Percentiles rank a stretch among this genome's conserved stretches.
Conservation (phyloP, 1,140 invertebrate genomes). For the Portunus trituberculatus region DNA sequence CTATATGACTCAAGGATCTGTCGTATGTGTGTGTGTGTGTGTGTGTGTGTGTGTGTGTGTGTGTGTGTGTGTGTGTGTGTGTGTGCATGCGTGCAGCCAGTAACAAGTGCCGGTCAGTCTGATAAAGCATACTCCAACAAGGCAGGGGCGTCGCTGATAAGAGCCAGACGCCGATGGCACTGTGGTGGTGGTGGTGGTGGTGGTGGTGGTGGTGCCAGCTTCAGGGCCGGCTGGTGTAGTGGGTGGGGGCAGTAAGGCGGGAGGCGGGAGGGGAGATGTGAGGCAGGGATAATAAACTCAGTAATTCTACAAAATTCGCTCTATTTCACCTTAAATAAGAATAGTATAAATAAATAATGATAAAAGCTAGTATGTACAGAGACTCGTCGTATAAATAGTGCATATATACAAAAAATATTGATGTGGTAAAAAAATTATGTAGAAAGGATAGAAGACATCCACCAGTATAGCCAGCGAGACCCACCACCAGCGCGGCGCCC, state of each 20-base stretch:
- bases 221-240: background rate
- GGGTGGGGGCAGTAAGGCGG: no score
- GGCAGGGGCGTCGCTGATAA: background rate
- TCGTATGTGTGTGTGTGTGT: background rate
- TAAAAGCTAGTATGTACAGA: constrained; percentile 69
- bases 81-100: background rate
- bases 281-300: background rate
- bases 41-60: constrained; percentile 48
- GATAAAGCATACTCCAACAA: background rate
- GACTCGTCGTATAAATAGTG: constrained; percentile 61
- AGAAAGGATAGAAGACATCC: constrained; percentile 17
- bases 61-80: constrained; percentile 7
- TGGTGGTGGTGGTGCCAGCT: background rate
- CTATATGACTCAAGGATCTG: no score
- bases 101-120: background rate
- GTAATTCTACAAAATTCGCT: constrained; percentile 54
- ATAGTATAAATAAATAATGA: constrained; percentile 72
- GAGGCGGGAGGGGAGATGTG: background rate
- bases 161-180: background rate
- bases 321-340: constrained; percentile 61
- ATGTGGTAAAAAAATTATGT: constrained; percentile 53
- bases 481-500: constrained; percentile 37
- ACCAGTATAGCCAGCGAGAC: constrained; percentile 12
- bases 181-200: background rate
- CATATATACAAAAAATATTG: constrained; percentile 63